Conservation (phyloP, 2,797 vertebrate genomes). For the Acanthurus tractus region DNA sequence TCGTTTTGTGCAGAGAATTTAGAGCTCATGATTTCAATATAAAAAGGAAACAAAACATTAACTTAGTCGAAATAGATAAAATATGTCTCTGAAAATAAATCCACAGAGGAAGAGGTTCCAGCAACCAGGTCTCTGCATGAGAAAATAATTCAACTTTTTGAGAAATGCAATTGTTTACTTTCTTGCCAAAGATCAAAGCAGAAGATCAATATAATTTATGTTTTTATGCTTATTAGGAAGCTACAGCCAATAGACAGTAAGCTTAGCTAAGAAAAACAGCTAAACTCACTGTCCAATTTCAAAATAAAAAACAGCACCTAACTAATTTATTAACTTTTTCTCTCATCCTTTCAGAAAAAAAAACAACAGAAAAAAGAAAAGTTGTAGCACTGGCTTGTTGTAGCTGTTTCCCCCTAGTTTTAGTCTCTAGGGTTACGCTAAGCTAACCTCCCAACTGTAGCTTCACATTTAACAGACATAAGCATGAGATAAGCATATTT, state of each 20-base stretch:
- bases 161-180: not conserved
- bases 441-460: not conserved
- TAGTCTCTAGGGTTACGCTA: too few relatives aligned
- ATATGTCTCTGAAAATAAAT: constrained; percentile 13
- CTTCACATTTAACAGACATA: not conserved
- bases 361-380: too few relatives aligned
- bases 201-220: not conserved
- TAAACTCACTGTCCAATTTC: too few relatives aligned
- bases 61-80: not conserved
- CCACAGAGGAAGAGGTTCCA: constrained; percentile 7
- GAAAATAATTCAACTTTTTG: not conserved
- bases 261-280: too few relatives aligned
- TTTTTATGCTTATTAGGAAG: not conserved
- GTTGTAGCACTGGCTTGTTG: too few relatives aligned
- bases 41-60: constrained; percentile 27
- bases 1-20: constrained; percentile 20
- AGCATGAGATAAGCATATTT: not conserved
- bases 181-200: not conserved
- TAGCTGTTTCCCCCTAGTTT: not conserved
- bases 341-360: too few relatives aligned
- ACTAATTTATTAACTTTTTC: too few relatives aligned
- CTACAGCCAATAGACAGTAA: not conserved
- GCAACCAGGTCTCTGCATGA: not conserved
- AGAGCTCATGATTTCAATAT: constrained; percentile 40
- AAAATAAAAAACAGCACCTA: too few relatives aligned